phyloP scores from a whole-genome alignment of 2,888 invertebrate genomes.

The Athripsodes cinereus region DNA sequence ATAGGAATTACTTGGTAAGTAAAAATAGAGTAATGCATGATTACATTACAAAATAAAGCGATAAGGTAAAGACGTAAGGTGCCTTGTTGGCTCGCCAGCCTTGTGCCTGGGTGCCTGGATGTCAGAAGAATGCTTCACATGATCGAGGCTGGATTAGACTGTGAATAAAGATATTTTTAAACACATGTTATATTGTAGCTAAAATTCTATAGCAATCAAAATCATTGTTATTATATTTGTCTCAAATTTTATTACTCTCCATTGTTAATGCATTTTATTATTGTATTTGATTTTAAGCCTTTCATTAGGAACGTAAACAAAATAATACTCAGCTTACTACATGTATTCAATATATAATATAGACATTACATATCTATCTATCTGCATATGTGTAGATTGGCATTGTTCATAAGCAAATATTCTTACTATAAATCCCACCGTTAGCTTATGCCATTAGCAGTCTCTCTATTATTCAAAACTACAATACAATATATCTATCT shows the following conservation, averaged over 20 bases:
- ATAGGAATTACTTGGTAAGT: constrained; percentile 9
- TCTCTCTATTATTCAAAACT: not conserved
- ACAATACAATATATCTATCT: no score
- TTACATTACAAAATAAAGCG: constrained; percentile 7
- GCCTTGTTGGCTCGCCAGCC: constrained; percentile 56
- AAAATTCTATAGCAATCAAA: constrained; percentile 27
- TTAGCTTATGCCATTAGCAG: constrained; percentile 27
- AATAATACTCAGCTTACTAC: constrained; percentile 17
- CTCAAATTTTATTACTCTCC: constrained; percentile 27
- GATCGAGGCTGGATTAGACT: constrained; percentile 27
- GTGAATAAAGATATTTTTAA: constrained; percentile 25
- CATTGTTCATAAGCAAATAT: constrained; percentile 27
- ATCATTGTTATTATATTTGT: constrained; percentile 27
- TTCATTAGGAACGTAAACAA: constrained; percentile 8
- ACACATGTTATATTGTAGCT: constrained; percentile 25
- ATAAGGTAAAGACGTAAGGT: constrained; percentile 33
- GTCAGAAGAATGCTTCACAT: constrained; percentile 23
- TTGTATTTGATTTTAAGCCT: constrained; percentile 19
- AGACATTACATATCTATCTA: not conserved
- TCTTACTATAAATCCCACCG: constrained; percentile 25
- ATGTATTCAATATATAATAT: constrained; percentile 8
- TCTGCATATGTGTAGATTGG: constrained; percentile 12
- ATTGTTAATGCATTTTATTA: constrained; percentile 26
- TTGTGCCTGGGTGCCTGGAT: constrained; percentile 52
- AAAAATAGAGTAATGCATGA: constrained; percentile 11